These are phyloP conservation scores for Egretta garzetta DNA, from an alignment of 2,113 vertebrate species.

Conservation along the genomic window DNA sequence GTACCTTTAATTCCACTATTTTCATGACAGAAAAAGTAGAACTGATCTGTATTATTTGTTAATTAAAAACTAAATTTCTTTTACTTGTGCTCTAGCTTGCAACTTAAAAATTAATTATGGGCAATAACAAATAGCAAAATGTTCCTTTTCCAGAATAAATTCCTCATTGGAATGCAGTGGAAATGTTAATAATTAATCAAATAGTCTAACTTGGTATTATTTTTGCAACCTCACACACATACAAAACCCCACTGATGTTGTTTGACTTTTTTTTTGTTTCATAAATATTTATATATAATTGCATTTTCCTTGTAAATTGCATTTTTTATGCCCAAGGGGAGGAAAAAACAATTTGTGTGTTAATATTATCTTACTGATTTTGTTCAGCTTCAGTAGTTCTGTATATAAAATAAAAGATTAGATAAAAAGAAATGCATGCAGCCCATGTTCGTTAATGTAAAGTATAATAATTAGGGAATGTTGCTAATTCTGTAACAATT, in stretches of 20 bases:
- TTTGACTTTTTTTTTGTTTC: conserved; percentile 65
- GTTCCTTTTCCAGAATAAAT: conserved; percentile 19
- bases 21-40: not conserved
- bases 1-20: not conserved
- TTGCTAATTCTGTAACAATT: conserved; percentile 66
- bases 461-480: conserved; percentile 72
- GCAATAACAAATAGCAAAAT: conserved; percentile 18
- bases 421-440: conserved; percentile 70
- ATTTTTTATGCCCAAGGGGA: conserved; percentile 76
- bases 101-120: conserved; percentile 64
- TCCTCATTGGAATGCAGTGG: not conserved
- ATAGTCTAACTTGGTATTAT: not conserved
- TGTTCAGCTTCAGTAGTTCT: conserved; percentile 76
- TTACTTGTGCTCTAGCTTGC: not conserved
- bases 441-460: conserved; percentile 64
- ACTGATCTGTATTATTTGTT: not conserved
- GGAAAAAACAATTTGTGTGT: conserved; percentile 80
- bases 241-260: conserved; percentile 37
- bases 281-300: conserved; percentile 82
- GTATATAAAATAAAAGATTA: conserved; percentile 77
- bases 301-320: conserved; percentile 74
- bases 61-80: conserved; percentile 59
- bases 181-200: conserved; percentile 68
- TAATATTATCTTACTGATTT: conserved; percentile 81
- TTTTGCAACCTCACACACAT: conserved; percentile 44